Base-by-base conservation (phyloP, 1,140 invertebrate genomes). In the Augochlora pura region DNA sequence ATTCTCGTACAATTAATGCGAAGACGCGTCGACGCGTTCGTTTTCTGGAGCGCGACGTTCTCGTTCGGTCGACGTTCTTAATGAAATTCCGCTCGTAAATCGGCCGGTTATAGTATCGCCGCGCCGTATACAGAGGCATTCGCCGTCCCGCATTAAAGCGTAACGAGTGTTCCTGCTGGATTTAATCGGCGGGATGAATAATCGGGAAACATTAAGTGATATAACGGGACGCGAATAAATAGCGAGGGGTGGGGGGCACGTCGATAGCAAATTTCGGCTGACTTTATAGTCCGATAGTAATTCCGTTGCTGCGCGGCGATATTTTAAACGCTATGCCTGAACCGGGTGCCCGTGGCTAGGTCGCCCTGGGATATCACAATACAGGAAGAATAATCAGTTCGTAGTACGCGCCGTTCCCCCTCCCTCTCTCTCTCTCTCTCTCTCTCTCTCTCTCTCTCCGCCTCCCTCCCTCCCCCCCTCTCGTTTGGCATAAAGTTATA, bases 371-470 rank as follows among this genome's bases (percentile, higher is more conserved):
- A 67, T 52, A 67, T 67, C 49, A 49, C 63, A 75, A 67, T 75
- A 57, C 12, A 75, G 38, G 63, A 75, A 67, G 63, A 75, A 75
- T 75, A 67, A 67, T 67, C 63, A 75, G 49, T n/a, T 75, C 39
- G 32, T 67, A 10, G 21, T 67, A 46, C 23, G 63, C 46, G 18
- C 32, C 32, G 32, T 32, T 42, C 57, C 21, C 63, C 18, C n/a
- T n/a, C n/a, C n/a, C n/a, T n/a, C n/a, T n/a, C n/a, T n/a, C n/a
- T n/a, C n/a, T n/a, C n/a, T n/a, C n/a, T n/a, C n/a, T n/a, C n/a
- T n/a, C n/a, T n/a, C n/a, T n/a, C n/a, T n/a, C n/a, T n/a, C n/a
- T n/a, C n/a, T n/a, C n/a, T n/a, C n/a, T n/a, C n/a, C n/a, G n/a
- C n/a, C n/a, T n/a, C n/a, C n/a, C n/a, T n/a, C n/a, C n/a, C n/a